phyloP scores from a whole-genome alignment of 1,140 invertebrate species.

The Drosophila erecta region DNA sequence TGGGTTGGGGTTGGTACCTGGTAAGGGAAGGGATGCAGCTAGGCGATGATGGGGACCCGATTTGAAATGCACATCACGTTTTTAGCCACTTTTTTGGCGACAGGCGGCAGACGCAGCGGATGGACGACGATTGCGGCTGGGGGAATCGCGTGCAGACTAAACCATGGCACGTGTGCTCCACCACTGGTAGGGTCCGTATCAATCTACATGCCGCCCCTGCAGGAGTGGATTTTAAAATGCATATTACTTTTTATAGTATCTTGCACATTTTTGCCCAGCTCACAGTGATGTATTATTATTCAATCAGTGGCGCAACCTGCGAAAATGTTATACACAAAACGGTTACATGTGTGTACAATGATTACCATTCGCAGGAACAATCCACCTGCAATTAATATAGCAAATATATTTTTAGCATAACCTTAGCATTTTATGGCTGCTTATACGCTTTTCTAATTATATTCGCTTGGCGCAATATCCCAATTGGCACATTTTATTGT shows the following conservation, averaged over 20 bases:
- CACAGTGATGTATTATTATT: constrained; percentile 50
- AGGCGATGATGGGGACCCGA: constrained; percentile 16
- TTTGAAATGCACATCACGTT: constrained; percentile 73
- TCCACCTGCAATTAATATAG: constrained; percentile 43
- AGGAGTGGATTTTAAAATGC: constrained; percentile 61
- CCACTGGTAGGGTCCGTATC: constrained; percentile 6
- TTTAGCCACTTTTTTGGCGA: constrained; percentile 72
- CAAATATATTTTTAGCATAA: constrained; percentile 32
- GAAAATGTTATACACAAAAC: constrained; percentile 5
- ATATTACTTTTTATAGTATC: constrained; percentile 58
- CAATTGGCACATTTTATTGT: constrained; percentile 74
- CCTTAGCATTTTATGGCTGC: constrained; percentile 35
- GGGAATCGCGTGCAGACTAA: constrained; percentile 66
- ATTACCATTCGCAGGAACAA: constrained; percentile 5
- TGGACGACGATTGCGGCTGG: constrained; percentile 7
- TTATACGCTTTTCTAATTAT: constrained; percentile 61
- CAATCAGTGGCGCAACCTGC: constrained; percentile 49
- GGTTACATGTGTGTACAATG: neutral
- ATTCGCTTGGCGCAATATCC: constrained; percentile 63
- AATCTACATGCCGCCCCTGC: constrained; percentile 7
- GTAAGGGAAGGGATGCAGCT: constrained; percentile 6
- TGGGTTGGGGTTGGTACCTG: neutral
- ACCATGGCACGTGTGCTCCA: constrained; percentile 60
- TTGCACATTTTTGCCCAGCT: constrained; percentile 6
- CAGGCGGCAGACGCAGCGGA: constrained; percentile 48